Base-by-base conservation (phyloP, 2,888 invertebrate genomes). In the Noctuana brunneofusca region DNA sequence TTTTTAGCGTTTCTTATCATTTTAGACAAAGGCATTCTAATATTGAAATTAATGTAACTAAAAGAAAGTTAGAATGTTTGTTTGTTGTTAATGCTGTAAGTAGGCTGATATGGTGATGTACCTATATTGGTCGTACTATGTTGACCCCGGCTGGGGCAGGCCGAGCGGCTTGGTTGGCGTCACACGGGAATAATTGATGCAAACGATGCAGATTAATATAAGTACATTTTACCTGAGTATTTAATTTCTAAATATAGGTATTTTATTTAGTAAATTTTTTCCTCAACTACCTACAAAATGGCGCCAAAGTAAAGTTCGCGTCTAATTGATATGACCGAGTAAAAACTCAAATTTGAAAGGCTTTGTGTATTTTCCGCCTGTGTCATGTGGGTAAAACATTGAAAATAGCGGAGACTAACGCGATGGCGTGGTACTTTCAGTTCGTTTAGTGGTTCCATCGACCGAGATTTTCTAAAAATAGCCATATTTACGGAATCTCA, bases 401-500 rank as follows among this genome's bases (percentile, higher is more conserved):
- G n/a, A 35, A n/a, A 3, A 35, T n/a, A n/a, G 35, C n/a, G 35
- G n/a, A 35, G n/a, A 35, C 4, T 11, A 11, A 3, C 4, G n/a
- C n/a, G 35, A 35, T 35, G n/a, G 35, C 35, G 35, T 35, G 35
- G 35, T 35, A 35, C 5, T 30, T 1, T 11, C n/a, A 35, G n/a
- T n/a, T n/a, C 35, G 35, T n/a, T n/a, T 27, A 27, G 3, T 27
- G 38, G 14, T 12, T 50, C 35, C 27, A 43, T 43, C 52, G 52
- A 14, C 59, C 43, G 50, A 52, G 52, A 52, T 59, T 59, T 32
- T 59, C 59, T 59, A 59, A 41, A 59, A 59, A 59, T 59, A 59
- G 52, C 27, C 12, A 52, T 43, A 59, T 59, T 52, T 59, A 59
- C 59, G 52, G 59, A 52, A 52, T 52, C 43, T 43, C 30, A 57